Base-by-base conservation (phyloP, 1,140 invertebrate genomes). In the Hyposmocoma kahamanoa region DNA sequence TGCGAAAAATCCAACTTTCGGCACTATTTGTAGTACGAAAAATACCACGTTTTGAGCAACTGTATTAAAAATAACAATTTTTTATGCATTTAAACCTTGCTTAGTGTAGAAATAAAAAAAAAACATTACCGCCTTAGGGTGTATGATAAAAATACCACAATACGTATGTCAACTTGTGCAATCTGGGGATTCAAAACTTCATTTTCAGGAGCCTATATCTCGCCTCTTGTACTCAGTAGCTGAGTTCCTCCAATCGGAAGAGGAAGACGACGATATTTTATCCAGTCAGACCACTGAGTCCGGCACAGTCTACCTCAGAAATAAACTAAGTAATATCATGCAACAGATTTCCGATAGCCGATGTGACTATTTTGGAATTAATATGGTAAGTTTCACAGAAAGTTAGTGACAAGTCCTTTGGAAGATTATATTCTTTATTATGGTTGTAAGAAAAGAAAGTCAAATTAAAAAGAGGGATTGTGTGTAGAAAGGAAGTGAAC, bases 141-240 rank as follows among this genome's bases (percentile, higher is more conserved):
- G n/a, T n/a, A n/a, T n/a, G n/a, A n/a, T n/a, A n/a, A n/a, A n/a
- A n/a, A n/a, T n/a, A n/a, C n/a, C n/a, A n/a, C n/a, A n/a, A n/a
- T n/a, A n/a, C n/a, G n/a, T n/a, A n/a, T n/a, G n/a, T n/a, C n/a
- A n/a, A n/a, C n/a, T n/a, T n/a, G n/a, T n/a, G n/a, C n/a, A n/a
- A n/a, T n/a, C n/a, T n/a, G n/a, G n/a, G n/a, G n/a, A n/a, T n/a
- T n/a, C n/a, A n/a, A n/a, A n/a, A n/a, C 13, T 21, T 45, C 41
- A 34, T 46, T 62, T 48, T 3, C 55, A 84, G 80, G 80, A 84
- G 41, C 80, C 80, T 8, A 78, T 84, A 52, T 58, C 64, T 5
- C 36, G 51, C 9, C 61, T 84, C 0, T 28, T 84, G 3, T 84
- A 72, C 34, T 44, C 46, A 1, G 61, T 71, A 10, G 67, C 77